phyloP scores from a whole-genome alignment of 2,113 vertebrate genomes.

The Triplophysa tibetana region DNA sequence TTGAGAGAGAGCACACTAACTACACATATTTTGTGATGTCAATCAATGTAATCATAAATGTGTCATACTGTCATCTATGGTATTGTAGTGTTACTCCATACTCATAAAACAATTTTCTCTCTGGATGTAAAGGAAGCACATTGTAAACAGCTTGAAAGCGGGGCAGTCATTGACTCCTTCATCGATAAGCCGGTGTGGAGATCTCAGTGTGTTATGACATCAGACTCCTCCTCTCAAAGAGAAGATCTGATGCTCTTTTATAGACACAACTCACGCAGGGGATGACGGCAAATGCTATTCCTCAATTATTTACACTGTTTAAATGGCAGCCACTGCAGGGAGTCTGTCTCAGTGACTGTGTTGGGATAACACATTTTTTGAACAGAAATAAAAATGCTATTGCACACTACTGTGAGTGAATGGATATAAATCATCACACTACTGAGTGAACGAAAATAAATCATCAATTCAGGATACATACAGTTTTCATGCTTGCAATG shows the following conservation, averaged over 20 bases:
- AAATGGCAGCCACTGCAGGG: constrained; percentile 72
- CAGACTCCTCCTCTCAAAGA: constrained; percentile 36
- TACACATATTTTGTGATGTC: too few relatives aligned
- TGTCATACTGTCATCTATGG: not conserved
- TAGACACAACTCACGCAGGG: constrained; percentile 52
- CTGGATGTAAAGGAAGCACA: not conserved
- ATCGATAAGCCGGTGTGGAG: constrained; percentile 24
- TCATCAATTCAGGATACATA: too few relatives aligned
- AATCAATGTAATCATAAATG: not conserved
- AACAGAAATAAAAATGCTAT: not conserved
- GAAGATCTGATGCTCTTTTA: constrained; percentile 53
- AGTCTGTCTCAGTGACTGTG: constrained; percentile 25
- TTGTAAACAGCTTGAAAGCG: constrained; percentile 36
- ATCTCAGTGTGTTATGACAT: constrained; percentile 27
- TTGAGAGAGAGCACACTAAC: too few relatives aligned
- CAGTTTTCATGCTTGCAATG: not conserved
- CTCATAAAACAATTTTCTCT: not conserved
- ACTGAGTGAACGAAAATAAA: not conserved
- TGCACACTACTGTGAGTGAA: not conserved
- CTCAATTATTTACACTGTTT: constrained; percentile 77
- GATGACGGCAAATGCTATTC: constrained; percentile 72
- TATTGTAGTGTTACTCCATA: not conserved
- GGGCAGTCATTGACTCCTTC: constrained; percentile 29
- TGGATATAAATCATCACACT: not conserved
- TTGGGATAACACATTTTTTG: not conserved